A percentile compares a stretch with the other conserved stretches of the same genome.
Conservation (phyloP, 2,113 vertebrate species). For the Canis aureus region DNA sequence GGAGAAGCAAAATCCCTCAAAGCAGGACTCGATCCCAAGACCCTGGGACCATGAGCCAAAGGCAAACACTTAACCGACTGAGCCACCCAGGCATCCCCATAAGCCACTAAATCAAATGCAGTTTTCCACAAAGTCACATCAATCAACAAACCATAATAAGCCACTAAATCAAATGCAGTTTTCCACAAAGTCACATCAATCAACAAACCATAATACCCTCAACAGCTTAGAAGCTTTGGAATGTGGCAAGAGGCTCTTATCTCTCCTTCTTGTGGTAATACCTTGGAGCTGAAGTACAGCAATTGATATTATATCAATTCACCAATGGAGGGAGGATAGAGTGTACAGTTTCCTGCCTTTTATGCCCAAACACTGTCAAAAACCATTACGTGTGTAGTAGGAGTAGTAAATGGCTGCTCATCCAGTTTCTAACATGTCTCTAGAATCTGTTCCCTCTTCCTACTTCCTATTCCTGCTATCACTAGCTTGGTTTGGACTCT, state of each 20-base stretch:
- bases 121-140: neutral
- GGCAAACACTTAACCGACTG: no score
- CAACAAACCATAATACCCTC: neutral
- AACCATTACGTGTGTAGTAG: neutral
- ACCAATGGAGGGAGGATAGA: neutral
- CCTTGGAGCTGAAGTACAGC: neutral
- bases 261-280: neutral
- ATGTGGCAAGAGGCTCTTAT: neutral
- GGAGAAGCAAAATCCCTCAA: no score
- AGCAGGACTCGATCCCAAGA: no score
- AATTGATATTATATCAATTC: neutral
- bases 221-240: neutral
- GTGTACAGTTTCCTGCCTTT: neutral
- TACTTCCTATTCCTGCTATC: neutral
- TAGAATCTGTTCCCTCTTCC: neutral
- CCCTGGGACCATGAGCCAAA: no score
- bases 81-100: no score
- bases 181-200: constrained; percentile 19
- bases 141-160: neutral
- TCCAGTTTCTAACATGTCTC: neutral
- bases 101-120: neutral
- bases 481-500: neutral
- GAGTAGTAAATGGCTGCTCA: neutral
- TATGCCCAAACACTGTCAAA: neutral
- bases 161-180: neutral